A percentile compares a stretch with the other conserved stretches of the same genome.
Conservation (phyloP, 2,888 invertebrate species). For the Callyntrura sp. region DNA sequence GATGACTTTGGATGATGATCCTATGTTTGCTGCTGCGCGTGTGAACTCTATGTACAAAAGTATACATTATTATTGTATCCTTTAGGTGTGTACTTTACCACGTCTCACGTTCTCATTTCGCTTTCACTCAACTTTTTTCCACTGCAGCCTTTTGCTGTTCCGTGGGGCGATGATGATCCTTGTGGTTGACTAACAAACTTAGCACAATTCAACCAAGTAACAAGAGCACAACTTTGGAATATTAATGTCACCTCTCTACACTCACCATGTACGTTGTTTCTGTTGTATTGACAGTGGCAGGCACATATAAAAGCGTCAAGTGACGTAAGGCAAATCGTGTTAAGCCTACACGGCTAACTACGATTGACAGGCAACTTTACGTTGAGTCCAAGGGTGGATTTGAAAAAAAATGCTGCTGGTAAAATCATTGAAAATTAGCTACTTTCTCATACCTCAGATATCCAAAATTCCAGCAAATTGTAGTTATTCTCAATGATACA, state of each 20-base stretch:
- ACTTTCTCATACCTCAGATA: too few species aligned
- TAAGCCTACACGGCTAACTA: too few species aligned
- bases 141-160: neutral
- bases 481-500: too few species aligned
- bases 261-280: neutral
- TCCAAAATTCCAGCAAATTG: too few species aligned
- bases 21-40: neutral
- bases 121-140: neutral
- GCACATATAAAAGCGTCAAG: too few species aligned
- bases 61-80: neutral
- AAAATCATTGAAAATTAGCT: too few species aligned
- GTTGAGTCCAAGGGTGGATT: too few species aligned
- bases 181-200: conserved; percentile 50
- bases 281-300: conserved; percentile 2
- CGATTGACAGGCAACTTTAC: too few species aligned
- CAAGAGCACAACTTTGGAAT: conserved; percentile 26
- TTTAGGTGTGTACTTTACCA: neutral
- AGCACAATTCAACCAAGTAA: conserved; percentile 62
- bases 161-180: conserved; percentile 24
- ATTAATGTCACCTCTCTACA: conserved; percentile 15
- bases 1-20: conserved; percentile 4
- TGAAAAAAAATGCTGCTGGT: too few species aligned
- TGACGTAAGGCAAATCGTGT: too few species aligned
- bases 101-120: conserved; percentile 9
- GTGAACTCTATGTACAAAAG: too few species aligned